phyloP scores from a whole-genome alignment of 1,140 invertebrate species.

The Heliconius eleuchia region DNA sequence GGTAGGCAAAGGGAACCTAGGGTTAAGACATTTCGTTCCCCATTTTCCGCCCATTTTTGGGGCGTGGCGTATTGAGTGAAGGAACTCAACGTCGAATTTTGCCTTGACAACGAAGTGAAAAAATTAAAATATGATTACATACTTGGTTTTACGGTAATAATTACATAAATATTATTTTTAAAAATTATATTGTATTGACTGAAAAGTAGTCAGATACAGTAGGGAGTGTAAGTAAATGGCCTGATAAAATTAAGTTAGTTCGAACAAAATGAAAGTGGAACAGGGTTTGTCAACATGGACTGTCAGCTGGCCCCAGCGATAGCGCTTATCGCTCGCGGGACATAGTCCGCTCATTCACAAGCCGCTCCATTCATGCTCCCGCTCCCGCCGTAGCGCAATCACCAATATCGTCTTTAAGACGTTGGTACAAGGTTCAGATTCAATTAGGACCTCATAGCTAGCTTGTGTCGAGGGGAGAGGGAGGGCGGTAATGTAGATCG shows the following conservation, averaged over 20 bases:
- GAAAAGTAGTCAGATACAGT: neutral
- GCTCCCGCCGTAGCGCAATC: constrained; percentile 41
- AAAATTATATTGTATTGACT: neutral
- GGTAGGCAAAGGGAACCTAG: too few relatives aligned
- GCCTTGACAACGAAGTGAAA: too few relatives aligned
- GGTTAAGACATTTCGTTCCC: too few relatives aligned
- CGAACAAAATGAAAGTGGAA: constrained; percentile 72
- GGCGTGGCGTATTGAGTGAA: too few relatives aligned
- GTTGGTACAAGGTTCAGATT: constrained; percentile 49
- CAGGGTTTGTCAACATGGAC: constrained; percentile 78
- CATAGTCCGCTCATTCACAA: constrained; percentile 80
- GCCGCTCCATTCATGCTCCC: constrained; percentile 75
- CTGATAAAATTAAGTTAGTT: constrained; percentile 69
- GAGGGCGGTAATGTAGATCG: constrained; percentile 69
- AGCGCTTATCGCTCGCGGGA: constrained; percentile 77
- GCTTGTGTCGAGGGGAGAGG: constrained; percentile 53
- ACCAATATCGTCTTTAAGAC: constrained; percentile 56
- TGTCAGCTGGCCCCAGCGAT: constrained; percentile 77
- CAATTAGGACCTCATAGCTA: constrained; percentile 23
- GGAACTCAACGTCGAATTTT: too few relatives aligned
- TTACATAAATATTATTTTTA: neutral
- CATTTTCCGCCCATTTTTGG: too few relatives aligned
- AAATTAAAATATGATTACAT: too few relatives aligned
- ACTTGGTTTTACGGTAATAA: neutral
- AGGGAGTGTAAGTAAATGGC: constrained; percentile 14